phyloP scores from a whole-genome alignment of 2,797 vertebrate species.

The Lacerta agilis region DNA sequence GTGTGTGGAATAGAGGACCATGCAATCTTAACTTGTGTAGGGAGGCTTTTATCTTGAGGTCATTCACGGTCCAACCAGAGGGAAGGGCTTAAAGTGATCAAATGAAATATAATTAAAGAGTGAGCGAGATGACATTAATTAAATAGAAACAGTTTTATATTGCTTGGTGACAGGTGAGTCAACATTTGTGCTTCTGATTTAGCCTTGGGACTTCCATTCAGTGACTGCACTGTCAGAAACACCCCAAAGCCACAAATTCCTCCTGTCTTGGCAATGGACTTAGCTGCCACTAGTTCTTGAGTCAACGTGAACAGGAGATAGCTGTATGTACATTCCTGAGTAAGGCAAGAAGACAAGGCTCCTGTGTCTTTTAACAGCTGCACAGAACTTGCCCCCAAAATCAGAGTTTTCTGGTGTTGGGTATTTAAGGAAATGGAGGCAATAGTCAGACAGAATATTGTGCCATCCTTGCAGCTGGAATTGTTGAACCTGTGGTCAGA shows the following conservation, averaged over 20 bases:
- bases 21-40: neutral
- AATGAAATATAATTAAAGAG: conserved; percentile 22
- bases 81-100: conserved; percentile 40
- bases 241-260: conserved; percentile 3
- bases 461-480: too few species aligned
- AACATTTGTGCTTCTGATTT: conserved; percentile 33
- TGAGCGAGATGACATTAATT: conserved; percentile 20
- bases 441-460: too few species aligned
- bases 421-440: too few species aligned
- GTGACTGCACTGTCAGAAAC: neutral
- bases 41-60: neutral
- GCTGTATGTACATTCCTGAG: neutral
- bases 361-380: neutral
- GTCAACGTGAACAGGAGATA: neutral
- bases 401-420: too few species aligned
- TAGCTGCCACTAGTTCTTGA: neutral
- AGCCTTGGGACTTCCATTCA: neutral
- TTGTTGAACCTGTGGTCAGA: too few species aligned
- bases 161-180: conserved; percentile 44
- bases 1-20: neutral
- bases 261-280: neutral
- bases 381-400: neutral
- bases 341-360: neutral
- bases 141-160: conserved; percentile 3
- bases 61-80: conserved; percentile 10